These are phyloP conservation scores for Dysidea cf. avara DNA, from an alignment of 37 sponge, comb jelly and placozoan genomes.

Conservation along the genomic window DNA sequence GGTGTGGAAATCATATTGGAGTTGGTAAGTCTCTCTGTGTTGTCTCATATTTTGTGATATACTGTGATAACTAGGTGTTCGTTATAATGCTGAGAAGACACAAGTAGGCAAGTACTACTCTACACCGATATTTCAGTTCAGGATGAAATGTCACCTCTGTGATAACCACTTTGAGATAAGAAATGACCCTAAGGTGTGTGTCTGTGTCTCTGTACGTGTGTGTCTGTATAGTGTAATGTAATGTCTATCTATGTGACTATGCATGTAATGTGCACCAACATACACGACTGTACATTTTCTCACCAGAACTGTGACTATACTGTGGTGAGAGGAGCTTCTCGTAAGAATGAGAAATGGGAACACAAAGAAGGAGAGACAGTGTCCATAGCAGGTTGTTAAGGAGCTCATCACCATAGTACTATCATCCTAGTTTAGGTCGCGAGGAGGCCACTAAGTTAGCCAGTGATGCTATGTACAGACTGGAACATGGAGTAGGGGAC, in stretches of 20 bases:
- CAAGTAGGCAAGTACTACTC: constrained; percentile 91
- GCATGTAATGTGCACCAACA: neutral
- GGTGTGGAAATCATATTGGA: constrained; percentile 95
- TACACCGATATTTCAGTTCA: constrained; percentile 95
- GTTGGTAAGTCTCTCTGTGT: constrained; percentile 60
- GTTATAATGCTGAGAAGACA: constrained; percentile 97
- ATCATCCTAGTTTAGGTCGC: constrained; percentile 26
- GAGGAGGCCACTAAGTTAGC: constrained; percentile 67
- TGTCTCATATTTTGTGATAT: neutral
- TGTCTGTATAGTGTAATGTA: neutral
- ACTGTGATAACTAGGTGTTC: too few relatives aligned
- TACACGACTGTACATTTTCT: neutral
- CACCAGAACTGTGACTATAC: constrained; percentile 86
- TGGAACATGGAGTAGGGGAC: constrained; percentile 91
- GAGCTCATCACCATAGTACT: neutral
- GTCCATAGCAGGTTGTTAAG: constrained; percentile 43
- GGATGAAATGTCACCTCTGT: constrained; percentile 99
- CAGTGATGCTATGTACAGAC: constrained; percentile 91
- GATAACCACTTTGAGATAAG: constrained; percentile 97
- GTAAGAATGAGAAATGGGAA: constrained; percentile 82
- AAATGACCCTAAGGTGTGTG: constrained; percentile 91
- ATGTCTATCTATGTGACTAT: neutral
- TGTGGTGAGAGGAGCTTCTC: constrained; percentile 81
- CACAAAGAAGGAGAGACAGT: constrained; percentile 79
- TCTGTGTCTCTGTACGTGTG: neutral